phyloP scores from a whole-genome alignment of 2,113 vertebrate genomes.

The Coturnix japonica region DNA sequence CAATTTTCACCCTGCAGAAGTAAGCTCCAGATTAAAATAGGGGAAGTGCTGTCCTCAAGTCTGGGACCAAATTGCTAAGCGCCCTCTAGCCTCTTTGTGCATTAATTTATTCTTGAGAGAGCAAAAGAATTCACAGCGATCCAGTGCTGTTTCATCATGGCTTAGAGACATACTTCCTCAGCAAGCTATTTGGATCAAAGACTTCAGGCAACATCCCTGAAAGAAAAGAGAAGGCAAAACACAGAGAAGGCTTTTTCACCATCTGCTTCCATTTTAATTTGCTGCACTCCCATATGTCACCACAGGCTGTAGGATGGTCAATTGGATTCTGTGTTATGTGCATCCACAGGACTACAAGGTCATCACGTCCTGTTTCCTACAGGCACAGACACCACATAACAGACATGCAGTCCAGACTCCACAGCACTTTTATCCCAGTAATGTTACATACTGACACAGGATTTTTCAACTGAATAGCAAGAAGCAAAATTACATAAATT shows the following conservation, averaged over 20 bases:
- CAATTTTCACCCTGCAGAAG: background rate
- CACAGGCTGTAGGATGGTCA: background rate
- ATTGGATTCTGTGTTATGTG: background rate
- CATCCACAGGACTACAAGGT: background rate
- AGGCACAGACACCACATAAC: background rate
- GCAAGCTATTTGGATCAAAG: slow-evolving; percentile 53
- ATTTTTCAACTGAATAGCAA: background rate
- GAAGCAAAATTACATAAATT: background rate
- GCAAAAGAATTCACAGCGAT: background rate
- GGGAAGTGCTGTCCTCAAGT: fast-evolving
- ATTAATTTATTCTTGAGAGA: background rate
- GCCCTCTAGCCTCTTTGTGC: background rate
- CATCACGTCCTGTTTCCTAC: background rate
- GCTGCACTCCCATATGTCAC: background rate
- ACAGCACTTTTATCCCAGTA: background rate
- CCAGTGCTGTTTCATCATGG: slow-evolving; percentile 9
- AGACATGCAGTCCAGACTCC: background rate
- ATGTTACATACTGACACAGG: background rate
- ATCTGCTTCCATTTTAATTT: slow-evolving; percentile 55
- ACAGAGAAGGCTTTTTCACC: background rate
- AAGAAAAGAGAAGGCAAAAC: slow-evolving; percentile 38
- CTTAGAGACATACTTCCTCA: slow-evolving; percentile 32
- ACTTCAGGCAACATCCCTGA: slow-evolving; percentile 26
- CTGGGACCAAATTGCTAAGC: background rate
- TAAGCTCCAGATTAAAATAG: background rate